phyloP scores from a whole-genome alignment of 2,888 invertebrate species.

The Microctonus brassicae region DNA sequence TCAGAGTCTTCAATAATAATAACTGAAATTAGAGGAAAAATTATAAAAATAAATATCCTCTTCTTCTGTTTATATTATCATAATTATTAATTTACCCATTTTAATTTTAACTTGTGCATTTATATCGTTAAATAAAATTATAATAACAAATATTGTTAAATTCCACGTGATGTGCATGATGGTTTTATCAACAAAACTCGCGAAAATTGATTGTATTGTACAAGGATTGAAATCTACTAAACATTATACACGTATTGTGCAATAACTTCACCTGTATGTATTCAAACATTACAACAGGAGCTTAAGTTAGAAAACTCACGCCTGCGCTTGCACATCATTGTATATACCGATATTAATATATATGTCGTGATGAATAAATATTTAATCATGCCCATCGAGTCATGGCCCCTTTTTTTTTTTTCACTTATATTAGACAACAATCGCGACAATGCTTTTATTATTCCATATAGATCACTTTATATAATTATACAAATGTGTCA shows the following conservation, averaged over 20 bases:
- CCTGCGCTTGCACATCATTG: conserved; percentile 50
- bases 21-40: conserved; percentile 50
- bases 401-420: conserved; percentile 47
- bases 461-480: neutral
- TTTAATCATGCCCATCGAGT: conserved; percentile 60
- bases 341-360: neutral
- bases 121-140: conserved; percentile 10
- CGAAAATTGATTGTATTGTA: neutral
- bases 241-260: conserved; percentile 5
- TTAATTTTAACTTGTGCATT: conserved; percentile 37
- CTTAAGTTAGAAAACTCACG: conserved; percentile 47
- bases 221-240: neutral
- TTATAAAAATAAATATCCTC: neutral
- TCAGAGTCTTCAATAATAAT: conserved; percentile 61
- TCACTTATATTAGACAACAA: neutral
- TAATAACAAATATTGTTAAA: neutral
- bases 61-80: neutral
- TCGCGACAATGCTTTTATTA: neutral
- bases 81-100: conserved; percentile 35
- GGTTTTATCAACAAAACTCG: neutral
- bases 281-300: conserved; percentile 31
- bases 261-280: neutral
- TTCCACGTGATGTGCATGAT: neutral
- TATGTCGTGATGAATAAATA: conserved; percentile 56
- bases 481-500: neutral